Base-by-base conservation (phyloP, 92 coral and sea anemone genomes). In the Ricordea florida region DNA sequence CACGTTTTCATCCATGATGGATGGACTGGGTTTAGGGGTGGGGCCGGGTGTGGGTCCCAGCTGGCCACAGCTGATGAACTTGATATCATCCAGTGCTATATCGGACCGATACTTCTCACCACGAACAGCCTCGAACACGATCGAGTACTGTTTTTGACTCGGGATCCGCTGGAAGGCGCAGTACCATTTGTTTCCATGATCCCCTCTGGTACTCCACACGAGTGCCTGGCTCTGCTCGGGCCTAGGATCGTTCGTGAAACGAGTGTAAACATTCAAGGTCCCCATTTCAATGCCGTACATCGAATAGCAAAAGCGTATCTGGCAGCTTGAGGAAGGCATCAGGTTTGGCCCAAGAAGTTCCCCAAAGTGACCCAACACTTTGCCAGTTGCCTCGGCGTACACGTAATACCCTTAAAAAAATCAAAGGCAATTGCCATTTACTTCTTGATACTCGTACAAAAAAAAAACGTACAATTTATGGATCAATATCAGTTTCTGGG, bases 261-360 rank as follows among this genome's bases (percentile, higher is more conserved):
- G 68, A 11, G 27, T 67, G 79, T 91, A 91, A 11, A 91, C 82
- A 14, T 56, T 87, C 6, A 91, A 85, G 18, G 85, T 74, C 20
- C 97, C 97, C 90, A 87, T 91, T 31, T 56, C 26, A 9, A 47
- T 45, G n/a, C 97, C 97, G 25, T 83, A 67, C 97, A 91, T 91
- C 59, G 69, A 82, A 55, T 87, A 91, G 59, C 97, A 87, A 82
- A 87, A 91, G 21, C 72, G 82, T 13, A 91, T 49, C 53, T 62
- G 42, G 51, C 97, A 91, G 3, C 89, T 53, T 24, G 45, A 13
- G 1, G 97, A 91, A 13, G 93, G 88, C 79, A 53, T 46, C 28
- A 91, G 52, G 67, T 87, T 87, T 23, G 97, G 97, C 1, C 97
- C 97, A 48, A 91, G 79, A 15, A 91, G 93, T 44, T 91, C 97